Base-by-base conservation (phyloP, 2,888 invertebrate genomes). In the Dasypogon diadema region DNA sequence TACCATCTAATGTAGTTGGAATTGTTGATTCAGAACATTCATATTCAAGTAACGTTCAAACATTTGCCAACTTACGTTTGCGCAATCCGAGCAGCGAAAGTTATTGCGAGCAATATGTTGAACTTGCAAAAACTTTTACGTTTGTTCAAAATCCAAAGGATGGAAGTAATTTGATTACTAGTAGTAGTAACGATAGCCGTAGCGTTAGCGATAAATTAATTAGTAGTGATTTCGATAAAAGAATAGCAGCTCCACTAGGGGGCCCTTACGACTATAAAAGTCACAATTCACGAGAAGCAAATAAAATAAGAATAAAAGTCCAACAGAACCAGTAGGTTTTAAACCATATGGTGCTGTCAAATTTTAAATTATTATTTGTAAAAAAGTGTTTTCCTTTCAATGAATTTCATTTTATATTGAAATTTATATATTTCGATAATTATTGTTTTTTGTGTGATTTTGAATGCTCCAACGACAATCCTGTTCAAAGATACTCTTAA, bases 271-370 rank as follows among this genome's bases (percentile, higher is more conserved):
- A 78, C 54, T 78, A 76, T 42, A 76, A 77, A 65, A 55, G 48
- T 76, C 73, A 73, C 37, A 58, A 68, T 21, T 12, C 26, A 10
- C 46, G 68, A 21, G 75, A 76, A 21, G 46, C 74, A 26, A 79
- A 79, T 77, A 79, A 77, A 63, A 79, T 79, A 74, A 77, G 79
- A 26, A 79, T 79, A 42, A 77, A 78, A 76, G 72, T 79, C 34
- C 77, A 78, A 37, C 79, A 78, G 74, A 79, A 78, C 42, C 78
- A 79, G 48, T 76, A 74, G 56, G 26, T 70, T 70, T 54, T 24
- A 21, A 54, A 54, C 22, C 70, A 18, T 6, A 30, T 26, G 68
- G 51, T 70, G 70, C 70, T 70, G 54, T 70, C 14, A 54, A 42
- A 26, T 14, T 70, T 48, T 2, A 70, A 54, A 21, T 70, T 51